A percentile compares a stretch with the other conserved stretches of the same genome.
These are phyloP conservation scores for Chirona hameri DNA, from an alignment of 2,888 invertebrate genomes.

Conservation along the genomic window DNA sequence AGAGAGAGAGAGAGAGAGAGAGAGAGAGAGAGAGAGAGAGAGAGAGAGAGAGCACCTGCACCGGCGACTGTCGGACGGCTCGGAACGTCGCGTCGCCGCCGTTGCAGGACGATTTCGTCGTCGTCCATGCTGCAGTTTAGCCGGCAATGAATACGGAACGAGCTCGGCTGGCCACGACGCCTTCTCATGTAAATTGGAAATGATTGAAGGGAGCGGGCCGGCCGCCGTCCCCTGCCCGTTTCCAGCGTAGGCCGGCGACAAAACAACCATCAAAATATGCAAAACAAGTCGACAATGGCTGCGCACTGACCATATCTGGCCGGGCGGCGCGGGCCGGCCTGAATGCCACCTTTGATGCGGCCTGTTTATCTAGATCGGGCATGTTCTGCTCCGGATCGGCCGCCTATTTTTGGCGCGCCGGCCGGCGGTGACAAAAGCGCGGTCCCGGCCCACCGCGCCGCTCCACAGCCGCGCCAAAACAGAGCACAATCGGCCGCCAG, in stretches of 20 bases:
- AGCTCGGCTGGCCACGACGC: background rate
- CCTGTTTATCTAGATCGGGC: conserved; percentile 8
- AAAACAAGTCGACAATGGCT: conserved; percentile 24
- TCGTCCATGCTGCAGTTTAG: background rate
- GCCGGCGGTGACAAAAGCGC: background rate
- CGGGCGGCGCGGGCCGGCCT: background rate
- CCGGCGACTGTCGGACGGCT: background rate
- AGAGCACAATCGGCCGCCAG: background rate
- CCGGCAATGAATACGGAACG: conserved; percentile 26
- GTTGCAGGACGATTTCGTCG: background rate
- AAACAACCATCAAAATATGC: conserved; percentile 28
- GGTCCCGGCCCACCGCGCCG: background rate
- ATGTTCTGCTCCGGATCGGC: background rate
- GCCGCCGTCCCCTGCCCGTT: background rate
- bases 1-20: too few species aligned
- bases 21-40: too few species aligned
- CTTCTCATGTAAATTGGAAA: conserved; percentile 26
- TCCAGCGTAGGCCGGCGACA: background rate
- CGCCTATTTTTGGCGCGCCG: background rate
- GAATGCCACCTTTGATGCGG: conserved; percentile 14
- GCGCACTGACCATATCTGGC: conserved; percentile 24
- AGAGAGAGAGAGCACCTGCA: background rate
- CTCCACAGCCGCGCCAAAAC: background rate
- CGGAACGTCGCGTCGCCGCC: background rate
- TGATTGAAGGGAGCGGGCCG: conserved; percentile 14